Conservation (phyloP, 2,888 invertebrate genomes). For the Hirtodrosophila alboralis region DNA sequence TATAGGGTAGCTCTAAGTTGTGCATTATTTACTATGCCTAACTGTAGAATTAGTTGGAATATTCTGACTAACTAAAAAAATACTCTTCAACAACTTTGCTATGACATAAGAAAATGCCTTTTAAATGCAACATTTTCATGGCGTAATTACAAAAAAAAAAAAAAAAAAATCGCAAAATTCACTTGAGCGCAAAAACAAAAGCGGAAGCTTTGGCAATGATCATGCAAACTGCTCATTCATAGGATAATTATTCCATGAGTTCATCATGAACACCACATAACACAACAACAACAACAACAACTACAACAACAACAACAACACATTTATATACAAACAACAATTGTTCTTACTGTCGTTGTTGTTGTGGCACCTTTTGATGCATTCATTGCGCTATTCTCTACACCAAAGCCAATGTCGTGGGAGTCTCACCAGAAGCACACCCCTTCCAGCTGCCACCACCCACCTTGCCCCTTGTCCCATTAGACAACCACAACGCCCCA, state of each 20-base stretch:
- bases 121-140: conserved; percentile 79
- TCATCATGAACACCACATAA: conserved; percentile 53
- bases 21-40: conserved; percentile 3
- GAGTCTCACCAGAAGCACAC: conserved; percentile 43
- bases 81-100: conserved; percentile 39
- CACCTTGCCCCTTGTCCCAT: neutral
- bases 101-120: conserved; percentile 77
- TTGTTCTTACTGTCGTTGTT: conserved; percentile 17
- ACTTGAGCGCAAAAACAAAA: conserved; percentile 73
- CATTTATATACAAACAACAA: conserved; percentile 1
- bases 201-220: conserved; percentile 80
- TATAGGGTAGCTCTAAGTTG: neutral
- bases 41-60: conserved; percentile 52
- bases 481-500: neutral
- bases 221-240: conserved; percentile 81
- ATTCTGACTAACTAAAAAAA: conserved; percentile 55
- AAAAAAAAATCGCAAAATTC: conserved; percentile 42
- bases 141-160: conserved; percentile 69
- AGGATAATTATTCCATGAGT: conserved; percentile 82
- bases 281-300: conserved; percentile 21
- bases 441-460: neutral
- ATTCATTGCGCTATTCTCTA: conserved; percentile 60
- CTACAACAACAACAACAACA: conserved; percentile 18
- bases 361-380: conserved; percentile 60
- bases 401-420: conserved; percentile 73